phyloP scores from a whole-genome alignment of 2,888 invertebrate genomes.

The Allacma fusca region DNA sequence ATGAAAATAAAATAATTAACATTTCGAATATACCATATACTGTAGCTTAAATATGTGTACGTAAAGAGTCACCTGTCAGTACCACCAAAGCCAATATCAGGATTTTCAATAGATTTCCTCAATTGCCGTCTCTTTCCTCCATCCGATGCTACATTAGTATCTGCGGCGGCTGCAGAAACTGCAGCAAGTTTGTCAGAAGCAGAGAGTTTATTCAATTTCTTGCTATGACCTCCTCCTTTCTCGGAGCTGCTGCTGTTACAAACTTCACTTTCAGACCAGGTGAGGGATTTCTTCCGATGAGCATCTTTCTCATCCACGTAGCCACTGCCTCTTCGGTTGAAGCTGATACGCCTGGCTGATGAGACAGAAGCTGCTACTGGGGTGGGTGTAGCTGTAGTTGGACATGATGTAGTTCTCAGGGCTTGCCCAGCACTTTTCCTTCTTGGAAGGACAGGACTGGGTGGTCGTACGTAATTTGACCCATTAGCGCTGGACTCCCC shows the following conservation, averaged over 20 bases:
- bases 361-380: background rate
- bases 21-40: too few relatives aligned
- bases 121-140: conserved; percentile 33
- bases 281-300: conserved; percentile 64
- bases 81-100: background rate
- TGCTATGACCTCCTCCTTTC: conserved; percentile 48
- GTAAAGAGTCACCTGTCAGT: background rate
- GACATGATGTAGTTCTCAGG: conserved; percentile 20
- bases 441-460: conserved; percentile 59
- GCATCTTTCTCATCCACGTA: conserved; percentile 51
- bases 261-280: conserved; percentile 64
- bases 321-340: conserved; percentile 64
- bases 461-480: conserved; percentile 52
- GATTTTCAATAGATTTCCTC: conserved; percentile 48
- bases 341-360: conserved; percentile 49
- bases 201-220: conserved; percentile 5
- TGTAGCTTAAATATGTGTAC: too few relatives aligned
- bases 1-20: too few relatives aligned
- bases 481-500: background rate
- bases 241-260: conserved; percentile 29
- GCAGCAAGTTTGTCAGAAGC: conserved; percentile 9
- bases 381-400: background rate
- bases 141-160: conserved; percentile 29
- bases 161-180: too few relatives aligned
- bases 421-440: conserved; percentile 52